Percentiles rank a stretch among this genome's conserved stretches.
Evolutionary conservation across 2,797 vertebrate species (phyloP).

Genomic region (Sphaeramia orbicularis): DNA sequence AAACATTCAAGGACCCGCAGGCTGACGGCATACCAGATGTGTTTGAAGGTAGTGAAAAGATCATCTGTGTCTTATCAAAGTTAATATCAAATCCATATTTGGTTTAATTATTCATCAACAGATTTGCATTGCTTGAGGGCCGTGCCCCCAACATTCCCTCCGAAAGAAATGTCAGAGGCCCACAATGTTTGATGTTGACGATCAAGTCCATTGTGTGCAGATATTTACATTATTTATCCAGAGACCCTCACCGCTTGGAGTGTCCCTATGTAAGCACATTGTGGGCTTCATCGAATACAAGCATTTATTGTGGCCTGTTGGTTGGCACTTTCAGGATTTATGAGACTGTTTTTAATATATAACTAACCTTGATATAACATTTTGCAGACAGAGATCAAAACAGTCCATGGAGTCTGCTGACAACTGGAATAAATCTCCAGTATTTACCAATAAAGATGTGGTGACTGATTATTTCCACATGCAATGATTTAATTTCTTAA

Average conservation of each 20-base stretch:
- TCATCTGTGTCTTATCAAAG: slow-evolving; percentile 62
- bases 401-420: background rate
- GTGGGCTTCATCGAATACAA: slow-evolving; percentile 1
- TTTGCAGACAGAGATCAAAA: slow-evolving; percentile 15
- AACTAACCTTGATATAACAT: background rate
- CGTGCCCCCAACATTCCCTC: background rate
- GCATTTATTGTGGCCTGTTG: background rate
- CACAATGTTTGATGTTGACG: slow-evolving; percentile 27
- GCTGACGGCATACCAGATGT: slow-evolving; percentile 53
- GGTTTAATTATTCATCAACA: slow-evolving; percentile 62
- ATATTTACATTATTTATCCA: background rate
- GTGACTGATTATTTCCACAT: background rate
- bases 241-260: slow-evolving; percentile 2
- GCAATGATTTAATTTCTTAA: background rate
- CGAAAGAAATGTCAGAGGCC: slow-evolving; percentile 35
- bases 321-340: background rate
- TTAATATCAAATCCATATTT: slow-evolving; percentile 53
- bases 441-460: background rate
- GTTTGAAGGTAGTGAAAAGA: slow-evolving; percentile 46
- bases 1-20: slow-evolving; percentile 72
- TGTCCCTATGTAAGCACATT: slow-evolving; percentile 5
- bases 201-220: slow-evolving; percentile 20
- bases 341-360: slow-evolving; percentile 1
- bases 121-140: slow-evolving; percentile 18
- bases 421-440: background rate